A percentile compares a stretch with the other conserved stretches of the same genome.
Evolutionary conservation across 2,888 invertebrate species (phyloP).

Genomic region (Lordiphosa fenestrarum): DNA sequence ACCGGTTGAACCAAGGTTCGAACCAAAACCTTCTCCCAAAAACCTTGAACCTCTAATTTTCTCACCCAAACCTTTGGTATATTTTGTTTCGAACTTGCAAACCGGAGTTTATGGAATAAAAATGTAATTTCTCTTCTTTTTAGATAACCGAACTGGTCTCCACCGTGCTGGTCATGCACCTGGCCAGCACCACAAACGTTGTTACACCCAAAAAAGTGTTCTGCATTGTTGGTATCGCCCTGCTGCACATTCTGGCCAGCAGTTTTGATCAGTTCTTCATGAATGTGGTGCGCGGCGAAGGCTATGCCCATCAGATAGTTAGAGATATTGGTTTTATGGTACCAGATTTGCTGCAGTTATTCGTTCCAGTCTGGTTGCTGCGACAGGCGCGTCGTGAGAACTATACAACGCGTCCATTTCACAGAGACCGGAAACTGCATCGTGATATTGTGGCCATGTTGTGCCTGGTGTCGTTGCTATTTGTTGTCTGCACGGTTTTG

Average conservation of each 20-base stretch:
- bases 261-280: slow-evolving; percentile 85
- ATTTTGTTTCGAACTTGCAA: too few species aligned
- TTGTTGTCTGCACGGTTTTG: slow-evolving; percentile 79
- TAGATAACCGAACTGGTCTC: slow-evolving; percentile 84
- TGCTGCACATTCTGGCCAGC: slow-evolving; percentile 84
- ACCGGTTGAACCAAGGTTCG: too few species aligned
- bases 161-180: slow-evolving; percentile 82
- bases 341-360: slow-evolving; percentile 84
- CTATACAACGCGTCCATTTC: slow-evolving; percentile 78
- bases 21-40: too few species aligned
- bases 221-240: slow-evolving; percentile 83
- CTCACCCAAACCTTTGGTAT: too few species aligned
- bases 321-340: slow-evolving; percentile 86
- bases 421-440: slow-evolving; percentile 79
- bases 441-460: slow-evolving; percentile 78
- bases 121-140: not conserved
- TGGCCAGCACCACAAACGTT: slow-evolving; percentile 82
- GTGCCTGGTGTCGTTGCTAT: slow-evolving; percentile 78
- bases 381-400: slow-evolving; percentile 78
- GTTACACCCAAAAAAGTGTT: slow-evolving; percentile 83
- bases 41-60: too few species aligned
- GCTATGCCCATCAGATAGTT: slow-evolving; percentile 85
- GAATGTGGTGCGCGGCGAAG: slow-evolving; percentile 85
- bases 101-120: too few species aligned
- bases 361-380: slow-evolving; percentile 82